Conservation (phyloP, 2,797 vertebrate species). For the Knipowitschia caucasica region DNA sequence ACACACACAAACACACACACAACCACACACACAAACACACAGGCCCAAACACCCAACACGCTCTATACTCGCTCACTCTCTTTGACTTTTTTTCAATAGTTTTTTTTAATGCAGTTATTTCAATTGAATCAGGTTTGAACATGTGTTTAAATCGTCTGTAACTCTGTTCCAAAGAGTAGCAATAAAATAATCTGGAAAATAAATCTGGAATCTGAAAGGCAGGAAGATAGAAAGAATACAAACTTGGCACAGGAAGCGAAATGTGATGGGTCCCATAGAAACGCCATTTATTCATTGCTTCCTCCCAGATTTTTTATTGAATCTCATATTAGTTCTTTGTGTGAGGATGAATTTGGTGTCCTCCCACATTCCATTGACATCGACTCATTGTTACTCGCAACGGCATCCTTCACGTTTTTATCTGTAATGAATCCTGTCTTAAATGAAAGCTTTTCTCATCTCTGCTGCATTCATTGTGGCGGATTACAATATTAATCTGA, state of each 20-base stretch:
- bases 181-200: background rate
- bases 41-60: no score
- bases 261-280: slow-evolving; percentile 18
- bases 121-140: no score
- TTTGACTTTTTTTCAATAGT: no score
- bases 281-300: slow-evolving; percentile 6
- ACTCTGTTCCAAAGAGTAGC: no score
- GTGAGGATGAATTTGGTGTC: slow-evolving; percentile 8
- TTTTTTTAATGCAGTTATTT: no score
- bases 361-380: slow-evolving; percentile 32
- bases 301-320: background rate
- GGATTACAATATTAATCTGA: slow-evolving; percentile 17
- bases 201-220: background rate
- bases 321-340: slow-evolving; percentile 7
- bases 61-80: no score
- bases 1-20: no score
- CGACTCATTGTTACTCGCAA: slow-evolving; percentile 15
- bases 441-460: slow-evolving; percentile 16
- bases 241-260: slow-evolving; percentile 1
- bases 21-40: no score
- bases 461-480: background rate
- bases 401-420: slow-evolving; percentile 32
- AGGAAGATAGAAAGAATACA: background rate
- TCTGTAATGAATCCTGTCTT: slow-evolving; percentile 17
- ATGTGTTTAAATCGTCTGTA: no score